A percentile compares a stretch with the other conserved stretches of the same genome.
Evolutionary conservation across 2,797 vertebrate species (phyloP).

Genomic region (Podarcis siculus): DNA sequence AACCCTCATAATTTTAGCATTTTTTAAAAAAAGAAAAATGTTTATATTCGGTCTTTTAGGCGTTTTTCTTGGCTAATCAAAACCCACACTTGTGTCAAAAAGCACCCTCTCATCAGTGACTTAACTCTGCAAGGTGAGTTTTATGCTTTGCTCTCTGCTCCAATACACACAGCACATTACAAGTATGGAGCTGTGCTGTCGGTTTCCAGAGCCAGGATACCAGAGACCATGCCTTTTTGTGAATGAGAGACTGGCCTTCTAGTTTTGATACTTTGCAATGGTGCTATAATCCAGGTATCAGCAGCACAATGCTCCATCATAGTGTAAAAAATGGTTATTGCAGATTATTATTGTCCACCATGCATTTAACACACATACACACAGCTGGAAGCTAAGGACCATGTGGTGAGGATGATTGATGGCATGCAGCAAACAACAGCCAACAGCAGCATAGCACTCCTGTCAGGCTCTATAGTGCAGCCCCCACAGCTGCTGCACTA

Average conservation of each 20-base stretch:
- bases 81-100: neutral
- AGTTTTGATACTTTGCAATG: neutral
- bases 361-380: neutral
- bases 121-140: neutral
- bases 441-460: constrained; percentile 40
- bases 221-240: neutral
- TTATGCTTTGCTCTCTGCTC: constrained; percentile 3
- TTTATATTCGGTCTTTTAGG: neutral
- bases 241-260: constrained; percentile 33
- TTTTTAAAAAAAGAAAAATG: neutral
- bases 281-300: neutral
- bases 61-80: neutral
- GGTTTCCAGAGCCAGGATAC: neutral
- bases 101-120: neutral
- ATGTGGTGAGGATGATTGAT: constrained; percentile 29
- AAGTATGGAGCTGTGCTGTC: neutral
- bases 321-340: neutral
- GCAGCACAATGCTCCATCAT: neutral
- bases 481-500: constrained; percentile 12
- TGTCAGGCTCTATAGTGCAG: constrained; percentile 19
- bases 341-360: neutral
- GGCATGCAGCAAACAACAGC: constrained; percentile 40
- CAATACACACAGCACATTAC: neutral
- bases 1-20: neutral
- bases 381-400: neutral